Conservation (phyloP, 37 sponge, comb jelly and placozoan genomes). For the Petrosia ficiformis region DNA sequence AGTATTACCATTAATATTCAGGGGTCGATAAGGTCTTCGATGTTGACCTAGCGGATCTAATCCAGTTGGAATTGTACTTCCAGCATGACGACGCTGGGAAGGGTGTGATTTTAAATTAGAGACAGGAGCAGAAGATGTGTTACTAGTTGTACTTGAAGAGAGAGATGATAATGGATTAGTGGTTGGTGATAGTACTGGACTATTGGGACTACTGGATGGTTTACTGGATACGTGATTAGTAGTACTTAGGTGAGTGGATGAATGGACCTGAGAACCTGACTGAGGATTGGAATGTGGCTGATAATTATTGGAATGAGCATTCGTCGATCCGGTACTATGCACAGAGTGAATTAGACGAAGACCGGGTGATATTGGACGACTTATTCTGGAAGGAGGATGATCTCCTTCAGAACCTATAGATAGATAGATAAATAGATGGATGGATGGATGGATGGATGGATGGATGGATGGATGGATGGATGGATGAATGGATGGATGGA, state of each 20-base stretch:
- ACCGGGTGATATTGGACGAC: constrained; percentile 39
- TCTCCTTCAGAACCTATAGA: neutral
- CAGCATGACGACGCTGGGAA: neutral
- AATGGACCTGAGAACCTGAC: no score
- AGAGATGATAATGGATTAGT: no score
- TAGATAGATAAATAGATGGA: neutral
- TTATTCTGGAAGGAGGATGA: constrained; percentile 17
- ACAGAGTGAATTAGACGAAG: neutral
- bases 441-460: no score
- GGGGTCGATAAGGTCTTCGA: no score
- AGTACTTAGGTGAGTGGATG: neutral
- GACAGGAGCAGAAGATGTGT: neutral
- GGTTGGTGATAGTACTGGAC: no score
- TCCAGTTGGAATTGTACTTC: neutral
- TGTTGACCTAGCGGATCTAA: neutral
- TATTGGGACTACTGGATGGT: neutral
- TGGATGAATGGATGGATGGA: no score
- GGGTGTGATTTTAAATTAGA: no score
- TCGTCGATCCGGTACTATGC: neutral
- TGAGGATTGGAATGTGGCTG: no score
- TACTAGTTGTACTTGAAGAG: no score
- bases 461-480: no score
- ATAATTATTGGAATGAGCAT: neutral
- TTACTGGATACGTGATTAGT: neutral
- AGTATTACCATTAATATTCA: no score